Evolutionary conservation across 2,797 vertebrate genomes (phyloP).

Genomic region (Buphagus erythrorhynchus): DNA sequence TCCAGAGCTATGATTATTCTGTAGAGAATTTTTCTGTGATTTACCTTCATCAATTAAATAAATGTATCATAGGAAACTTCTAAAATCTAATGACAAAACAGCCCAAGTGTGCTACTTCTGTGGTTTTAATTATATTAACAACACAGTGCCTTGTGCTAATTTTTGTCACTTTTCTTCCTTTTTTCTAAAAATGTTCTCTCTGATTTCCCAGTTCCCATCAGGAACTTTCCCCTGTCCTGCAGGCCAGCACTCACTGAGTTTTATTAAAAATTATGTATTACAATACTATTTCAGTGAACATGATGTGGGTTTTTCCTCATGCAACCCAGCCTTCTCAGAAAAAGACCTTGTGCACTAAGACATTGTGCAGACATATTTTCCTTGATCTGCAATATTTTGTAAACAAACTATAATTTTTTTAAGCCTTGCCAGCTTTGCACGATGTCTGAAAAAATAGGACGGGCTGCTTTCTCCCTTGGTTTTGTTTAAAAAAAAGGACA

Average conservation of each 20-base stretch:
- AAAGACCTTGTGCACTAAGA: not conserved
- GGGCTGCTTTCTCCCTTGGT: not conserved
- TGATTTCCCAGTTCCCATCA: not conserved
- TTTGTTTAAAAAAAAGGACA: not conserved
- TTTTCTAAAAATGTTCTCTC: not conserved
- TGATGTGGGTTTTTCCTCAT: not conserved
- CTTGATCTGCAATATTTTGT: slow-evolving; percentile 16
- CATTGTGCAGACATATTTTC: slow-evolving; percentile 13
- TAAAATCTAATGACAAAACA: not conserved
- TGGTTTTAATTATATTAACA: not conserved
- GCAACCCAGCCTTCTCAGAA: not conserved
- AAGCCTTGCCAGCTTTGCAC: slow-evolving; percentile 19
- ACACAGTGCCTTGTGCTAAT: not conserved
- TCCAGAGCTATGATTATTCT: not conserved
- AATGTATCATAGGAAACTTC: not conserved
- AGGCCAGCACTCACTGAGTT: not conserved
- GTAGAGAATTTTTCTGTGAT: not conserved
- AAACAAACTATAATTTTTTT: slow-evolving; percentile 24
- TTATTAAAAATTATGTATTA: not conserved
- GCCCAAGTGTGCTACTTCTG: not conserved
- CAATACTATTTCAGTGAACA: not conserved
- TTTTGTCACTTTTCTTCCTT: not conserved
- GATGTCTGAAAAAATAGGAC: not conserved
- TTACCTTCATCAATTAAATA: not conserved
- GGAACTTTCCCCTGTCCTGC: not conserved